Evolutionary conservation across 2,113 vertebrate species (phyloP), one percentile per base, ranked within the genome.

Genomic region (Forbesichthys agassizii): DNA sequence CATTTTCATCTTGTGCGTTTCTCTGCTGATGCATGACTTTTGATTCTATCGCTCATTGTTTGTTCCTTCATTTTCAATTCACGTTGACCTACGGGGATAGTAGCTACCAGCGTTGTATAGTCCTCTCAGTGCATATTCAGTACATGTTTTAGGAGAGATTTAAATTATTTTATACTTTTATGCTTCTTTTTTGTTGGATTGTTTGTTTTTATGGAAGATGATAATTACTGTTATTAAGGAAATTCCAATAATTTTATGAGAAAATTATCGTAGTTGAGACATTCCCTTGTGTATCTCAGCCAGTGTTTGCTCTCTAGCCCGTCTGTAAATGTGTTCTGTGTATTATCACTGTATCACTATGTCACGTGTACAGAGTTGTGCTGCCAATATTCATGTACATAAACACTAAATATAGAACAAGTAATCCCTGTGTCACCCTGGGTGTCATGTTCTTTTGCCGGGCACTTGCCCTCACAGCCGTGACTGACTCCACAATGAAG

Each of bases 131-230:
- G 84, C 85, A 84, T 90, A 89, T 80, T 86, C 82, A 74, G 62
- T 66, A 83, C 83, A 66, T 74, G 82, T 86, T 81, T 89, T 89
- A 89, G 88, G 78, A 90, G 90, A 89, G 92, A 87, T 95, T 95
- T 99, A 98, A 98, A 95, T 99, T 99, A 97, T 99, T 99, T 97
- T 95, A 94, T 95, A 95, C 94, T 94, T 94, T 94, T 90, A 88
- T 88, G 91, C 90, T 89, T 86, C 92, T 89, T 93, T 93, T 93
- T 88, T 85, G 74, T 91, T 90, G 79, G 27, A 27, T 86, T 93
- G 89, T 78, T 94, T 92, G 90, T 94, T 94, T 94, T 90, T 90
- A 87, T 91, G 90, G 92, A 94, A 88, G 93, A 94, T 90, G 86
- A 91, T 95, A 92, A 94, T 91, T 94, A 93, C 93, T 92, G 92